These are phyloP conservation scores for Zaprionus ghesquierei DNA, from an alignment of 1,140 invertebrate species.

Conservation along the genomic window DNA sequence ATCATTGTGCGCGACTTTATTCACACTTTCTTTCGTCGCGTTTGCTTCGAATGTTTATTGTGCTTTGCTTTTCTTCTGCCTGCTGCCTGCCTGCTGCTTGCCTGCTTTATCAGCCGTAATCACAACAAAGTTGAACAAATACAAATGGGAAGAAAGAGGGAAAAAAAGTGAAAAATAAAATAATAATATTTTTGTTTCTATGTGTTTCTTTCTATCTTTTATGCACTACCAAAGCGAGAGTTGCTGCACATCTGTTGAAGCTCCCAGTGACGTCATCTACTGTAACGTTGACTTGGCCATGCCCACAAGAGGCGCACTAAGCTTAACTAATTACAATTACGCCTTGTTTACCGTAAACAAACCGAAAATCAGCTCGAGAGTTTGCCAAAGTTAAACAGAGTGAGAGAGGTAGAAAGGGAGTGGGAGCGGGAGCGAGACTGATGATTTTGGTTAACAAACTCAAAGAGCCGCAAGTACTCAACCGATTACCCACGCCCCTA, in stretches of 20 bases:
- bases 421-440: not conserved
- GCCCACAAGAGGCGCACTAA: conserved; percentile 34
- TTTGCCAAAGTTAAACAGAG: conserved; percentile 23
- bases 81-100: too few relatives aligned
- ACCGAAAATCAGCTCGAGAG: conserved; percentile 23
- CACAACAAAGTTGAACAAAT: conserved; percentile 71
- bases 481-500: conserved; percentile 16
- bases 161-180: conserved; percentile 20
- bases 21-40: conserved; percentile 69
- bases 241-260: conserved; percentile 50
- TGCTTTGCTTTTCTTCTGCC: conserved; percentile 73
- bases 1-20: conserved; percentile 67
- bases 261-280: conserved; percentile 36
- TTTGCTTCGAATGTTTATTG: conserved; percentile 43
- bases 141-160: conserved; percentile 30
- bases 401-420: not conserved
- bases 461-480: not conserved
- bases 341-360: conserved; percentile 56
- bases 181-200: conserved; percentile 20
- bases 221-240: conserved; percentile 40
- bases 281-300: conserved; percentile 38
- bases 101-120: conserved; percentile 69
- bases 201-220: not conserved
- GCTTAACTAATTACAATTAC: conserved; percentile 64
- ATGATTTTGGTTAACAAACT: conserved; percentile 10